These are phyloP conservation scores for Arrhamphus sclerolepis DNA, from an alignment of 2,797 vertebrate genomes.

Conservation along the genomic window DNA sequence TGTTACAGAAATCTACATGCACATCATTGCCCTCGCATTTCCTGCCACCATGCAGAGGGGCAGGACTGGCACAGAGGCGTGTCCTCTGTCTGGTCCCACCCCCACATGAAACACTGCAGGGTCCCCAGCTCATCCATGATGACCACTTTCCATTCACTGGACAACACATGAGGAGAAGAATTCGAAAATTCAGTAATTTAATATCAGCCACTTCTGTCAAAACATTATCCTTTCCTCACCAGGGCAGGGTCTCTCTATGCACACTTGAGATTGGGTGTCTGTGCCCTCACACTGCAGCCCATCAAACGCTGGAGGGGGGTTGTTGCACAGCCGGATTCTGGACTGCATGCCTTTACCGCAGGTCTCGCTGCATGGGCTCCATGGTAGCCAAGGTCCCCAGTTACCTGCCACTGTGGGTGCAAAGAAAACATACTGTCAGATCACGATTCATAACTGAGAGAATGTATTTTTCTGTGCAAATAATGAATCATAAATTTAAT, in stretches of 20 bases:
- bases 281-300: conserved; percentile 84
- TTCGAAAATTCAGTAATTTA: not conserved
- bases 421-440: not conserved
- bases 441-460: no score
- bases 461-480: no score
- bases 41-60: conserved; percentile 87
- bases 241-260: conserved; percentile 88
- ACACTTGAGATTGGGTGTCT: conserved; percentile 90
- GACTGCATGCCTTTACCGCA: conserved; percentile 91
- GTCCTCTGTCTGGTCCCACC: conserved; percentile 90
- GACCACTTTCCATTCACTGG: conserved; percentile 96
- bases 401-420: conserved; percentile 84
- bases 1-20: conserved; percentile 94
- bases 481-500: no score
- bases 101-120: conserved; percentile 92
- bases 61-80: conserved; percentile 88
- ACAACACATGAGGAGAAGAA: not conserved
- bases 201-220: fast-evolving
- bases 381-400: conserved; percentile 92
- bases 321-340: conserved; percentile 88
- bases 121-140: conserved; percentile 89
- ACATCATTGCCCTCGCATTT: conserved; percentile 90
- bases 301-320: conserved; percentile 86
- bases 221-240: conserved; percentile 71
- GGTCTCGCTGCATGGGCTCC: conserved; percentile 89